These are phyloP conservation scores for Zele albiditarsus DNA, from an alignment of 2,888 invertebrate species.

Conservation along the genomic window DNA sequence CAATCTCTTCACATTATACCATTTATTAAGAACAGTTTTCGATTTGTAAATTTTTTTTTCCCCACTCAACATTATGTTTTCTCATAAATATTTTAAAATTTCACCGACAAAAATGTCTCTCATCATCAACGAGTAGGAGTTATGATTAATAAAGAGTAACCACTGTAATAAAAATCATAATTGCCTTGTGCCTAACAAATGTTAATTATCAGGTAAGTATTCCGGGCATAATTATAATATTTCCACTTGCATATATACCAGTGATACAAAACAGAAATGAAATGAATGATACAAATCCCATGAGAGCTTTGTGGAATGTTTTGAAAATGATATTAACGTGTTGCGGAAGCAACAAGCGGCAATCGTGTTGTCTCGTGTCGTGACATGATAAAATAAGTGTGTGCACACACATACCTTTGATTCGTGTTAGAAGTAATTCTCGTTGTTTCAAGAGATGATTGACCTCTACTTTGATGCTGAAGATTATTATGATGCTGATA, in stretches of 20 bases:
- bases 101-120: too few relatives aligned
- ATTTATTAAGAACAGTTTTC: too few relatives aligned
- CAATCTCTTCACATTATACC: too few relatives aligned
- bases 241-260: background rate
- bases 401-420: slow-evolving; percentile 63
- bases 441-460: slow-evolving; percentile 39
- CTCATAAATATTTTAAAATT: too few relatives aligned
- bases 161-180: background rate
- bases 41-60: too few relatives aligned
- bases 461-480: slow-evolving; percentile 57
- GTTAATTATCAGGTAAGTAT: background rate
- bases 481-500: slow-evolving; percentile 5
- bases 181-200: background rate
- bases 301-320: background rate
- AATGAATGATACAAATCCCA: background rate
- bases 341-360: slow-evolving; percentile 30
- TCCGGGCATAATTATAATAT: background rate
- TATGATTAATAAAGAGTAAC: too few relatives aligned
- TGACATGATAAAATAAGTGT: slow-evolving; percentile 19
- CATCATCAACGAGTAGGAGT: too few relatives aligned
- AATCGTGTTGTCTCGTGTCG: background rate
- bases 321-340: slow-evolving; percentile 1
- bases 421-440: slow-evolving; percentile 54
- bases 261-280: background rate
- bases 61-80: too few relatives aligned